These are phyloP conservation scores for Sciaenops ocellatus DNA, from an alignment of 2,797 vertebrate species.

Conservation along the genomic window DNA sequence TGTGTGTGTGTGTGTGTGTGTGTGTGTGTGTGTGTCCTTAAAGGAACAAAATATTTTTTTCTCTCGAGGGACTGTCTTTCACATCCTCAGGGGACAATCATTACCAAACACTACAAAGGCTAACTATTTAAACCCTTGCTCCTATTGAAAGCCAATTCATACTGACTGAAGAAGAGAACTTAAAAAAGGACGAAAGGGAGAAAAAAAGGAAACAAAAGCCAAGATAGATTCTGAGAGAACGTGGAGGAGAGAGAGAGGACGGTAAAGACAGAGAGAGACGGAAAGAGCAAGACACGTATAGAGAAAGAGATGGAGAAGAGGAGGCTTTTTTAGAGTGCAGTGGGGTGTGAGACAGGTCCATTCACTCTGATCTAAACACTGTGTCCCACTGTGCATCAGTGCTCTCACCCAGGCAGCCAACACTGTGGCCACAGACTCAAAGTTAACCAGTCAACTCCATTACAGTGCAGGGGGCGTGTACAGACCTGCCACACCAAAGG, in stretches of 20 bases:
- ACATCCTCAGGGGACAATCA: slow-evolving; percentile 76
- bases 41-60: slow-evolving; percentile 50
- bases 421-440: slow-evolving; percentile 80
- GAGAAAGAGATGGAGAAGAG: slow-evolving; percentile 73
- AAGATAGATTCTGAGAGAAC: slow-evolving; percentile 68
- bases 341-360: slow-evolving; percentile 87
- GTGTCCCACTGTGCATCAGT: slow-evolving; percentile 86
- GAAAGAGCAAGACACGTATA: slow-evolving; percentile 70
- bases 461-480: slow-evolving; percentile 86
- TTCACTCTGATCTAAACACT: slow-evolving; percentile 83
- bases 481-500: slow-evolving; percentile 89
- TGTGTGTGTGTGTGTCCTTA: slow-evolving; percentile 21
- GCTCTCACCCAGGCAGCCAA: slow-evolving; percentile 86
- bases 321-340: slow-evolving; percentile 84
- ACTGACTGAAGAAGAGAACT: slow-evolving; percentile 66
- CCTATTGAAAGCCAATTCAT: slow-evolving; percentile 71
- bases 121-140: slow-evolving; percentile 83
- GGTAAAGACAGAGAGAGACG: slow-evolving; percentile 61
- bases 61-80: slow-evolving; percentile 51
- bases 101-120: slow-evolving; percentile 78
- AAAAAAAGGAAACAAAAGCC: slow-evolving; percentile 68
- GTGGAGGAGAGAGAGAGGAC: slow-evolving; percentile 66
- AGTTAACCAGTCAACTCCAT: slow-evolving; percentile 89
- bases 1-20: slow-evolving; percentile 6
- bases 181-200: slow-evolving; percentile 56